Percentiles rank a stretch among this genome's conserved stretches.
Evolutionary conservation across 53 echinoderm and acorn worm species (phyloP).

Genomic region (Echinarachnius parma): DNA sequence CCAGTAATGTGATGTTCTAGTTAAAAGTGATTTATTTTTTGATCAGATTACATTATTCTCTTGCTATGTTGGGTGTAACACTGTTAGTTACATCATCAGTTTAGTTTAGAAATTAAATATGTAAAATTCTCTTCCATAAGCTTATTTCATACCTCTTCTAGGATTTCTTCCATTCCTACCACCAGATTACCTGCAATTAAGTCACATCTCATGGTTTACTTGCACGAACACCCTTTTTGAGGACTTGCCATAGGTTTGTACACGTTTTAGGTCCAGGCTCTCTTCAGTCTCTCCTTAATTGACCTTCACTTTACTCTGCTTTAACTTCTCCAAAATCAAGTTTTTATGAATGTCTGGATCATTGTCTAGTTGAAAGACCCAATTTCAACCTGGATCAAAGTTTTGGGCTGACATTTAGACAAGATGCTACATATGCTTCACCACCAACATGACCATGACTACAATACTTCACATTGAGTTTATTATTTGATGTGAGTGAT

Average conservation of each 20-base stretch:
- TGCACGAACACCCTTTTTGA: neutral
- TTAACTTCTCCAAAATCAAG: slow-evolving; percentile 4
- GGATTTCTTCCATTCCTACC: slow-evolving; percentile 4
- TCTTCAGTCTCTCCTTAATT: neutral
- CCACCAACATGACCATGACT: slow-evolving; percentile 4
- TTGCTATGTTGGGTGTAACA: slow-evolving; percentile 4
- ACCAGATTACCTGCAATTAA: slow-evolving; percentile 4
- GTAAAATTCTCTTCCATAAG: slow-evolving; percentile 4
- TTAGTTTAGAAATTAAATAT: neutral
- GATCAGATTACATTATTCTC: slow-evolving; percentile 1
- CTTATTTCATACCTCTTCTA: slow-evolving; percentile 4
- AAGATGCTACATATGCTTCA: slow-evolving; percentile 1
- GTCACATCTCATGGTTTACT: slow-evolving; percentile 4
- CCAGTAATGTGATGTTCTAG: slow-evolving; percentile 4
- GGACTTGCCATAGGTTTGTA: slow-evolving; percentile 4
- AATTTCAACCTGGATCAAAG: neutral
- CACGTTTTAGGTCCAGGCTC: slow-evolving; percentile 4
- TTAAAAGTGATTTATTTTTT: slow-evolving; percentile 3
- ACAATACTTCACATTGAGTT: slow-evolving; percentile 4
- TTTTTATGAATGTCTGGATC: slow-evolving; percentile 4
- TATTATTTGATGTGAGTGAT: slow-evolving; percentile 3
- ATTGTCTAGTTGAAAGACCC: slow-evolving; percentile 4
- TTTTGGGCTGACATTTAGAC: slow-evolving; percentile 4
- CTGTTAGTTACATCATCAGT: slow-evolving; percentile 4
- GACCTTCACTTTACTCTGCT: slow-evolving; percentile 4